Evolutionary conservation across 2,113 vertebrate species (phyloP).

Genomic region (Geococcyx californianus): DNA sequence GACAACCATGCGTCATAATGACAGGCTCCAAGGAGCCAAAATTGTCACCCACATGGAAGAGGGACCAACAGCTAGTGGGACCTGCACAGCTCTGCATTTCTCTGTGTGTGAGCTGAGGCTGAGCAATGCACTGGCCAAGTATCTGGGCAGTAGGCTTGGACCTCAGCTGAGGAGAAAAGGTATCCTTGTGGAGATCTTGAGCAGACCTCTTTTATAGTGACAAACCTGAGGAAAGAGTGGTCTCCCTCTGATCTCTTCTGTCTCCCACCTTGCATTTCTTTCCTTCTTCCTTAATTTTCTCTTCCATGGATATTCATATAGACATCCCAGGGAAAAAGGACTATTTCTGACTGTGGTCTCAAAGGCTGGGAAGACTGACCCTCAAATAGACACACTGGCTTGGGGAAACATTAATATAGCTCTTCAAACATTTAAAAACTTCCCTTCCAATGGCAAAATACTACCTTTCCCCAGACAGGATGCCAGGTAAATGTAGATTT

Average conservation of each 20-base stretch:
- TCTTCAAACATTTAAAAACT: not conserved
- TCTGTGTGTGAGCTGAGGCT: not conserved
- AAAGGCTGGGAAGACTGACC: not conserved
- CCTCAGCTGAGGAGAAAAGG: not conserved
- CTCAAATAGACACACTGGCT: not conserved
- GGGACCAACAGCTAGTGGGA: not conserved
- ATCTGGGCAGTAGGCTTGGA: not conserved
- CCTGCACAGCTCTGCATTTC: not conserved
- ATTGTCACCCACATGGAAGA: not conserved
- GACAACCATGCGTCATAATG: rapidly evolving
- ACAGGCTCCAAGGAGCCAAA: not conserved
- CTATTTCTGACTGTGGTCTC: not conserved
- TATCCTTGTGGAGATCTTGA: not conserved
- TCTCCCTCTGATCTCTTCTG: not conserved
- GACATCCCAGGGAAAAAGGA: not conserved
- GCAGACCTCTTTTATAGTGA: not conserved
- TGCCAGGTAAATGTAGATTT: not conserved
- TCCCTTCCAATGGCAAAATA: not conserved
- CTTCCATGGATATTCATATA: not conserved
- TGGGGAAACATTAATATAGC: not conserved
- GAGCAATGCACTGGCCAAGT: not conserved
- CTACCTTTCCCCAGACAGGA: not conserved
- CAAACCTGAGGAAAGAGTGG: not conserved
- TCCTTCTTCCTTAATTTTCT: not conserved
- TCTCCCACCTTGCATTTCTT: not conserved